A percentile compares a stretch with the other conserved stretches of the same genome.
Evolutionary conservation across 92 coral and sea anemone genomes (phyloP).

Genomic region (Epizoanthus ramosus): DNA sequence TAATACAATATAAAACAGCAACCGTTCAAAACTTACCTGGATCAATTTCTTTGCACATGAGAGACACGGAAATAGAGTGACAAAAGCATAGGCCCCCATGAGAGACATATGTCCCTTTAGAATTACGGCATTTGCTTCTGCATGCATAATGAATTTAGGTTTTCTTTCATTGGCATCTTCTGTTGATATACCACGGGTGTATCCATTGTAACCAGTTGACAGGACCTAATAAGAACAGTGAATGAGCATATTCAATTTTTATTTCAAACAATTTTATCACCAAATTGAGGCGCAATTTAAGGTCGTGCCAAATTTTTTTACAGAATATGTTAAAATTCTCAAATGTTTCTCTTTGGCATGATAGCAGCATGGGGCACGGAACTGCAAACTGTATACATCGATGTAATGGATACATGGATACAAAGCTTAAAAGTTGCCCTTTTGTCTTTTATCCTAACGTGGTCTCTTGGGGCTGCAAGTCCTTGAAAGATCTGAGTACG

Average conservation of each 20-base stretch:
- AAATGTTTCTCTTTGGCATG: too few species aligned
- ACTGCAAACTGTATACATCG: too few species aligned
- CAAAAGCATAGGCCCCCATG: conserved; percentile 8
- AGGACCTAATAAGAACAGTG: not conserved
- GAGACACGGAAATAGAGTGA: conserved; percentile 15
- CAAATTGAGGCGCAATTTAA: not conserved
- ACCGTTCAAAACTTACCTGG: not conserved
- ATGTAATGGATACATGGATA: too few species aligned
- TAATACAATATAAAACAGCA: not conserved
- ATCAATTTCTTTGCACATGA: conserved; percentile 34
- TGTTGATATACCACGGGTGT: conserved; percentile 5
- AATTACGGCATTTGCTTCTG: conserved; percentile 41
- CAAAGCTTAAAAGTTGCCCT: too few species aligned
- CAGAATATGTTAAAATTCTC: too few species aligned
- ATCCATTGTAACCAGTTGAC: conserved; percentile 33
- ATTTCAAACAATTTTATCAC: not conserved
- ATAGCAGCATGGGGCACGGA: too few species aligned
- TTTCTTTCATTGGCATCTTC: not conserved
- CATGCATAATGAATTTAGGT: conserved; percentile 16
- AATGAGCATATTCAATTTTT: not conserved
- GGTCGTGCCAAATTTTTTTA: too few species aligned
- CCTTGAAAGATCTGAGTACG: too few species aligned
- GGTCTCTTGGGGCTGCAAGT: too few species aligned
- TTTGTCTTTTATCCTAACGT: too few species aligned
- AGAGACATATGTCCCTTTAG: conserved; percentile 10